Evolutionary conservation across 2,797 vertebrate genomes (phyloP), one percentile per base, ranked within the genome.

Genomic region (Fistularia tabacaria): DNA sequence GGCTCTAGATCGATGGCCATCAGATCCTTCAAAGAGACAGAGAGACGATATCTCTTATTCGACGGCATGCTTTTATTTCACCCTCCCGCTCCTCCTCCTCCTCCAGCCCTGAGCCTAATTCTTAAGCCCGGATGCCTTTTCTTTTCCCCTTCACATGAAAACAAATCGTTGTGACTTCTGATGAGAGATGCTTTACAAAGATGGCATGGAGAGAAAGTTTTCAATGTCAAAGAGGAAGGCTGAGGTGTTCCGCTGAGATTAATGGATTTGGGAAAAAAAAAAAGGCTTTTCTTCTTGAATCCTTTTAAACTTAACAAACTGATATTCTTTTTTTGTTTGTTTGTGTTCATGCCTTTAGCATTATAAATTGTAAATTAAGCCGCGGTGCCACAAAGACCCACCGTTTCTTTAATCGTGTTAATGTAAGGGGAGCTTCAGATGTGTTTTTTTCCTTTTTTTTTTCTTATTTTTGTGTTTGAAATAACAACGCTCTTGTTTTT

Each of bases 1-100:
- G 96, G 96, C 77, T 99, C 97, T 80, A 99, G 90, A 87, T 99
- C 94, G 66, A 99, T 92, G 14, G 96, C 96, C 81, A 98, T 97
- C 77, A 99, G 92, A 87, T 99, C 97, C 97, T 98, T 76, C 53
- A 75, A 15, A 83, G 81, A 79, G 66, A 84, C 13, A 75, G 36
- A 83, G 81, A 79, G 66, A 84, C 13, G 69, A 40, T 62, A 39
- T 46, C 43, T 82, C 67, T 49, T 43, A 57, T 44, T 6, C 62
- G 76, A 71, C 68, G 9, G 40, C 59, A 59, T 14, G 71, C 14
- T 55, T 68, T 77, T 59, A 74, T 39, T 55, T 36, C 69, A 51
- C 37, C 7, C n/a, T 7, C 43, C 14, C 38, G 7, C 9, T 7
- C 14, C 14, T 1, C 9, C 14, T 40, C 15, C 38, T 10, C 7